Conservation (phyloP, 2,888 invertebrate species). For the Trypoxylon attenuatum region DNA sequence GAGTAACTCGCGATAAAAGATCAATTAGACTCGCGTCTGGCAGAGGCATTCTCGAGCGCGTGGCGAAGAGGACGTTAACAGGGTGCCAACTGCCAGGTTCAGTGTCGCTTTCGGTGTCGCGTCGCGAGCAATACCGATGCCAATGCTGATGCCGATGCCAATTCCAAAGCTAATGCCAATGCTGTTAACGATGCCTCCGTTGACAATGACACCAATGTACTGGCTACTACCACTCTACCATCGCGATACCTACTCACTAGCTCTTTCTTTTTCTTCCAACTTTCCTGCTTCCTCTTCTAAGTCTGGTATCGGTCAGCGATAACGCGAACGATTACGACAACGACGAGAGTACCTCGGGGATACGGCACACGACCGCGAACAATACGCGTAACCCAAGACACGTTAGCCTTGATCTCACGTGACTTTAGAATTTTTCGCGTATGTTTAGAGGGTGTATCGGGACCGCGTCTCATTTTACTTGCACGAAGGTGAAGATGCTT, state of each 20-base stretch:
- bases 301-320: background rate
- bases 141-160: conserved; percentile 12
- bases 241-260: background rate
- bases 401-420: conserved; percentile 53
- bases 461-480: conserved; percentile 37
- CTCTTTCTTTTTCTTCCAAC: background rate
- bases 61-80: conserved; percentile 4
- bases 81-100: background rate
- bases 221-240: no score
- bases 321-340: background rate
- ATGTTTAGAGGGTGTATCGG: conserved; percentile 28
- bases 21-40: conserved; percentile 20
- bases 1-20: background rate
- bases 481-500: background rate
- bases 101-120: conserved; percentile 13
- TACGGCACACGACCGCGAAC: conserved; percentile 57
- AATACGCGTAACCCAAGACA: conserved; percentile 59
- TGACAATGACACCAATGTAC: background rate
- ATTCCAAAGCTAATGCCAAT: conserved; percentile 9
- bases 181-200: conserved; percentile 8
- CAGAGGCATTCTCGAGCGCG: background rate
- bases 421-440: conserved; percentile 18
- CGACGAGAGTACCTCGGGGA: conserved; percentile 26
- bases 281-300: no score
- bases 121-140: background rate